A percentile compares a stretch with the other conserved stretches of the same genome.
Conservation (phyloP, 2,888 invertebrate species). For the Rhorus exstirpatorius region DNA sequence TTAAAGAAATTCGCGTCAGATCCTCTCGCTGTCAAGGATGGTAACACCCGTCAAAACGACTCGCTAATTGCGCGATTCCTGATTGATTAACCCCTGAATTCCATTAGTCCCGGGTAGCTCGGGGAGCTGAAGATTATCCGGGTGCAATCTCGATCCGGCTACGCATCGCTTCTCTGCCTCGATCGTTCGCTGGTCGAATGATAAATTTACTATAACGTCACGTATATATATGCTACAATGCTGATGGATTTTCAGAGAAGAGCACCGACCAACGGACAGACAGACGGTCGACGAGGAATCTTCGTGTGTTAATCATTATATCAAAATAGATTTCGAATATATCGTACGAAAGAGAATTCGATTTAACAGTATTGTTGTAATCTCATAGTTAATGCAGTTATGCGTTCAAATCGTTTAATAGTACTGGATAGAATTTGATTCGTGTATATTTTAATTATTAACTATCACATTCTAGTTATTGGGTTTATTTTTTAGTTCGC, state of each 20-base stretch:
- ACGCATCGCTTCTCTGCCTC: slow-evolving; percentile 35
- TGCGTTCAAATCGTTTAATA: neutral
- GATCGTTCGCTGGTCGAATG: slow-evolving; percentile 52
- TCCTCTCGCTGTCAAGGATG: slow-evolving; percentile 73
- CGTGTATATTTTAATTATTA: neutral
- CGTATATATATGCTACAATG: slow-evolving; percentile 19
- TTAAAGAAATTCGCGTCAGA: slow-evolving; percentile 82
- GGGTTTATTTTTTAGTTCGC: neutral
- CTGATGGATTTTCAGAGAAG: slow-evolving; percentile 12
- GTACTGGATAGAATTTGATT: neutral
- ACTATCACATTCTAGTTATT: neutral
- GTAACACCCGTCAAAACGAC: slow-evolving; percentile 80
- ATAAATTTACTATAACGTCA: slow-evolving; percentile 60
- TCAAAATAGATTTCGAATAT: slow-evolving; percentile 12
- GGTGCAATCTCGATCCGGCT: slow-evolving; percentile 68
- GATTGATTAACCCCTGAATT: slow-evolving; percentile 81
- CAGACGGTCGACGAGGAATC: slow-evolving; percentile 16
- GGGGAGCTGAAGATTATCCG: slow-evolving; percentile 68
- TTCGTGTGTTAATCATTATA: neutral
- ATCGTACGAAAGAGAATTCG: neutral
- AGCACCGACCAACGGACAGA: neutral
- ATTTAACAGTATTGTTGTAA: slow-evolving; percentile 16
- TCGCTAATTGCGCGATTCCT: slow-evolving; percentile 80
- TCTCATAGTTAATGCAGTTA: neutral
- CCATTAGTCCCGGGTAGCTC: slow-evolving; percentile 66